phyloP scores from a whole-genome alignment of 2,888 invertebrate genomes.

The Cheilosia soror region DNA sequence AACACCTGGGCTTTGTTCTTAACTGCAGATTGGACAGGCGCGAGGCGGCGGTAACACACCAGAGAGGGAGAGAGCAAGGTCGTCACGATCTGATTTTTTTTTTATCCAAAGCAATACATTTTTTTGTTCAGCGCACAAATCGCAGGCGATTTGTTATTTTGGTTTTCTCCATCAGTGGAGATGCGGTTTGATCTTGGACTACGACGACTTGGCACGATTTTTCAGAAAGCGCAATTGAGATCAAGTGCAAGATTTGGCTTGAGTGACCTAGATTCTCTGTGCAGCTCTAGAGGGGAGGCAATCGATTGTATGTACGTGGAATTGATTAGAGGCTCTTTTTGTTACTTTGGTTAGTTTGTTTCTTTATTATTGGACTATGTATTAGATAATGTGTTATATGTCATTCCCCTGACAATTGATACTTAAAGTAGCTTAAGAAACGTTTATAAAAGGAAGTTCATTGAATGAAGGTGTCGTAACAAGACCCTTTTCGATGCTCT shows the following conservation, averaged over 20 bases:
- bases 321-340: conserved; percentile 38
- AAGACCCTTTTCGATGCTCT: too few species aligned
- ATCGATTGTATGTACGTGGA: conserved; percentile 61
- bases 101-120: conserved; percentile 65
- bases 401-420: too few species aligned
- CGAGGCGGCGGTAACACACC: background rate
- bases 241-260: conserved; percentile 75
- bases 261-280: conserved; percentile 60
- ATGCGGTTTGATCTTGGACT: conserved; percentile 76
- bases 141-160: conserved; percentile 71
- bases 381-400: background rate
- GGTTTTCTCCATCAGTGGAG: conserved; percentile 75
- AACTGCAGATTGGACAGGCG: conserved; percentile 39
- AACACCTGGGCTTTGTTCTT: conserved; percentile 65
- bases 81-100: conserved; percentile 74
- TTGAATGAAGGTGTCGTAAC: too few species aligned
- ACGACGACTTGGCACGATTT: conserved; percentile 71
- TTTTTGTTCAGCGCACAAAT: conserved; percentile 27
- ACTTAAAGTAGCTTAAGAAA: too few species aligned
- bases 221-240: conserved; percentile 57
- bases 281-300: conserved; percentile 26
- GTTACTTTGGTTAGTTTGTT: background rate
- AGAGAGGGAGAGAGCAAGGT: conserved; percentile 63
- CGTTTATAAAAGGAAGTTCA: too few species aligned
- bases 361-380: background rate